Evolutionary conservation across 2,113 vertebrate genomes (phyloP), one percentile per base, ranked within the genome.

Genomic region (Addax nasomaculatus): DNA sequence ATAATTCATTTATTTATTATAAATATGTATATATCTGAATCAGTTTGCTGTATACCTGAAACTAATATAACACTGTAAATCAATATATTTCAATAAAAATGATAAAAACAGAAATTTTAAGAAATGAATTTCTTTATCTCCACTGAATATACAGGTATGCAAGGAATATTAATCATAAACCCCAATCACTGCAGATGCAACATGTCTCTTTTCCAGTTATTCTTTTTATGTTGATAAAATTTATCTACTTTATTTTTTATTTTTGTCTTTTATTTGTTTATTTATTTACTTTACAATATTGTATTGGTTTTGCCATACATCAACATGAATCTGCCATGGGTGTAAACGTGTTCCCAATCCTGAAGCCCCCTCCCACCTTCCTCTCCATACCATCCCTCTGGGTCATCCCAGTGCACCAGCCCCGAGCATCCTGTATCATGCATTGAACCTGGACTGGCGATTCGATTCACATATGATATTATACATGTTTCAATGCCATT

Each of bases 91-190:
- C 43, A 47, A 30, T 79, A 30, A 47, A 79, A 47, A 47, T 47
- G 27, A 79, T 79, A 79, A 79, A 79, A 47, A 30, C 36, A 47
- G 27, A 78, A 30, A 86, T 55, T 87, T 94, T n/a, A 67, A 62
- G 67, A 64, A 67, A 81, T 21, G 23, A 81, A 86, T 85, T 96
- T 91, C 17, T 96, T 93, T 95, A 60, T 87, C n/a, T 93, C 60
- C 9, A 15, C 21, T 89, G 47, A 96, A 95, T 36, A 79, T 73
- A 5, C 19, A 21, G 27, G 85, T 67, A 58, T 43, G 6, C 7
- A 89, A 87, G 25, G 30, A 85, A 53, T 83, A 36, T 92, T 94
- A 39, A 43, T 76, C 79, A 84, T 95, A 83, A 95, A n/a, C 15
- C 19, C 2, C 78, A 95, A 55, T 86, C 51, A 51, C 33, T 80